Evolutionary conservation across 2,888 invertebrate species (phyloP).

Genomic region (Chrysomela aeneicollis): DNA sequence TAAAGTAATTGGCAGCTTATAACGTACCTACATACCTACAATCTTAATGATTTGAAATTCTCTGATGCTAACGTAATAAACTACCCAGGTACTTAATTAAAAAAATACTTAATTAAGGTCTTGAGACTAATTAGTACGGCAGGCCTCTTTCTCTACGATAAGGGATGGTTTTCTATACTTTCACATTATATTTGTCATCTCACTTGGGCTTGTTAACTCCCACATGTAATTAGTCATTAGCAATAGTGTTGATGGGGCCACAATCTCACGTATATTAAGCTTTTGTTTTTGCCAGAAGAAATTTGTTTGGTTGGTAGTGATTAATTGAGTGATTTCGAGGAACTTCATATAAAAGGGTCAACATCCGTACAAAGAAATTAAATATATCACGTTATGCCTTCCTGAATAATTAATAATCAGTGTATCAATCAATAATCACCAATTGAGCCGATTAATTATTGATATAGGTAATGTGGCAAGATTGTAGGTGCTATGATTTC

Average conservation of each 20-base stretch:
- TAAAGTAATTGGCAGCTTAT: conserved; percentile 41
- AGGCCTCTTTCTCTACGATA: conserved; percentile 56
- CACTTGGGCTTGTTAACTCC: conserved; percentile 58
- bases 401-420: conserved; percentile 47
- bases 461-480: conserved; percentile 41
- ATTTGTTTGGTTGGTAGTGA: background rate
- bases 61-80: conserved; percentile 49
- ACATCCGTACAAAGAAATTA: background rate
- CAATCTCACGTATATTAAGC: conserved; percentile 15
- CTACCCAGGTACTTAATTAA: conserved; percentile 65
- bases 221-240: conserved; percentile 44
- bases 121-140: conserved; percentile 70
- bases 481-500: conserved; percentile 40
- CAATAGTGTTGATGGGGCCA: conserved; percentile 22
- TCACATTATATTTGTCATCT: conserved; percentile 47
- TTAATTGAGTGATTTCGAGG: background rate
- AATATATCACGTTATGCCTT: background rate
- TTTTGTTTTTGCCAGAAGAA: background rate
- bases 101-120: conserved; percentile 74
- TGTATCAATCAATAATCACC: conserved; percentile 47
- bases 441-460: conserved; percentile 52
- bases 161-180: conserved; percentile 36
- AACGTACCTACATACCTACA: conserved; percentile 34
- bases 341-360: background rate
- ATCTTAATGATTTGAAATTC: conserved; percentile 49